Evolutionary conservation across 2,113 vertebrate species (phyloP).

Genomic region (Pitta sordida): DNA sequence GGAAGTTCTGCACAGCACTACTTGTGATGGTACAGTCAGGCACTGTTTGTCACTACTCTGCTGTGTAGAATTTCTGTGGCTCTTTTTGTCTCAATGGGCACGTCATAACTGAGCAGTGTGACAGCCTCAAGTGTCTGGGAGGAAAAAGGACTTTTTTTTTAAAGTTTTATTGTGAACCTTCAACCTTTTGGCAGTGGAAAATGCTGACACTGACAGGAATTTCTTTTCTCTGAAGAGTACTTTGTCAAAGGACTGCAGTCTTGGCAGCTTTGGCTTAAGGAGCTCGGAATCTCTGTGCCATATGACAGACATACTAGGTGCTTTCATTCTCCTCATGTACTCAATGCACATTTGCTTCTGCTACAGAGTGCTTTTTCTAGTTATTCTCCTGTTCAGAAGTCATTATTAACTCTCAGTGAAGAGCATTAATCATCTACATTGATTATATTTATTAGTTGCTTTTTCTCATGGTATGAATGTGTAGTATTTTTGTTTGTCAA

Average conservation of each 20-base stretch:
- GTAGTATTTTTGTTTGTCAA: neutral
- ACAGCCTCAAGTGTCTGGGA: neutral
- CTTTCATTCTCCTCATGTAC: neutral
- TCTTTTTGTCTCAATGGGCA: neutral
- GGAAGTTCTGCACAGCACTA: neutral
- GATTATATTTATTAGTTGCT: neutral
- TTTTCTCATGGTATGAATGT: neutral
- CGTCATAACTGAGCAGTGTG: neutral
- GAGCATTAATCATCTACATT: neutral
- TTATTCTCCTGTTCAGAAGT: neutral
- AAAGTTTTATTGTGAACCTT: conserved; percentile 10
- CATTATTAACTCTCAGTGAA: neutral
- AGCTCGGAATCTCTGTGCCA: neutral
- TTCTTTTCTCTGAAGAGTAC: neutral
- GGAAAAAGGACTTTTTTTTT: neutral
- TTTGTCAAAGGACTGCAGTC: neutral
- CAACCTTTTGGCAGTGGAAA: conserved; percentile 6
- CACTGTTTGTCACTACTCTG: conserved; percentile 22
- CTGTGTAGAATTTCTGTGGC: conserved; percentile 8
- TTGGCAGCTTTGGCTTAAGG: neutral
- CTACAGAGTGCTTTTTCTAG: neutral
- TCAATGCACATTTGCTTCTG: neutral
- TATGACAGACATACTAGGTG: neutral
- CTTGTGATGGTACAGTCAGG: neutral
- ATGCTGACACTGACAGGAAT: neutral